Base-by-base conservation (phyloP, 1,140 invertebrate species). In the Pseudomyrmex dendroicus region DNA sequence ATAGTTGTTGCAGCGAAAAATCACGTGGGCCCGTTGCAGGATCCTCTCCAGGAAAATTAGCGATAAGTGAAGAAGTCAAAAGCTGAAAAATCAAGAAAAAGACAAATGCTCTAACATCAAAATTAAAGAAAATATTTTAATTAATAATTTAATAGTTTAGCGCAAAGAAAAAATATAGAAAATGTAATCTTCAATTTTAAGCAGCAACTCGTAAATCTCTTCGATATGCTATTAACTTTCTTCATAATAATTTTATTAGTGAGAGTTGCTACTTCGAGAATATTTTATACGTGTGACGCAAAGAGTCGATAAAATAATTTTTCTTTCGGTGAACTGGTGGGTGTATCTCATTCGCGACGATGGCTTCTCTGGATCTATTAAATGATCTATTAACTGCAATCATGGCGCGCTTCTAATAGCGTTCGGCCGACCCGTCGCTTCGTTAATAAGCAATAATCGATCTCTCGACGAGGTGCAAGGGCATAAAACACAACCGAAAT, bases 361-460 rank as follows among this genome's bases (percentile, higher is more conserved):
- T 61, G 64, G 54, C 46, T 80, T 80, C 76, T 80, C 44, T 22
- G 66, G 54, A 59, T 80, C 63, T 63, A 68, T 84, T 84, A 84
- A 68, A 80, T 35, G 50, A n/a, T 54, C 63, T 15, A 84, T 84
- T 84, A 80, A 84, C 68, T 20, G 82, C 82, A 67, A 84, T 84
- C 82, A 84, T 63, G 17, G 35, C 17, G 61, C 64, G 25, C 73
- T 48, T 80, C 54, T 46, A 68, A 80, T 80, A 80, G 35, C 46
- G 20, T 17, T 78, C 56, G 74, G 52, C 67, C 63, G 82, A 57
- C 73, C 54, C 22, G 46, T 77, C 63, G 52, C 52, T 83, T 46
- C 62, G 74, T 84, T 80, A 78, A 78, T 84, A 84, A 84, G 63
- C 80, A 76, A 83, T 80, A 72, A 80, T 80, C 76, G 64, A 17